phyloP scores from a whole-genome alignment of 2,888 invertebrate genomes.

The Zeuzera pyrina region DNA sequence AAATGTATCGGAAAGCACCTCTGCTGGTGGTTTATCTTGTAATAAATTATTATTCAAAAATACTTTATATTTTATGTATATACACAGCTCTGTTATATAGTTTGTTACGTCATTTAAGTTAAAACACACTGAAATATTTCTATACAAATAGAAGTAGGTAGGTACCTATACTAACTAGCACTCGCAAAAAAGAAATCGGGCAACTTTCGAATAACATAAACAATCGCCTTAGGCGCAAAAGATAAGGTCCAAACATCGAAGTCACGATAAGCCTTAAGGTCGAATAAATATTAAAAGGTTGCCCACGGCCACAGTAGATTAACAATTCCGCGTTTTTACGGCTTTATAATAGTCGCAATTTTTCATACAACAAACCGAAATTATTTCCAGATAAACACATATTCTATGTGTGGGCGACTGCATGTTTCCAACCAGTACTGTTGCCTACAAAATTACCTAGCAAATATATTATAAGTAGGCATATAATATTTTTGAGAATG shows the following conservation, averaged over 20 bases:
- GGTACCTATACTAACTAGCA: conserved; percentile 2
- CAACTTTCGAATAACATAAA: conserved; percentile 13
- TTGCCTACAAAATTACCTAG: conserved; percentile 13
- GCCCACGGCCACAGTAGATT: conserved; percentile 33
- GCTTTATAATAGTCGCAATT: conserved; percentile 29
- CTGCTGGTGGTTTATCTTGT: no score
- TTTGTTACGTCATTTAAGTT: no score
- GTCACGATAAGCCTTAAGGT: conserved; percentile 33
- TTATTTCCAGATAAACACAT: conserved; percentile 30
- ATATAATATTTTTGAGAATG: background rate
- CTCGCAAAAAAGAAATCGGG: conserved; percentile 13
- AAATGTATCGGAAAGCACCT: no score
- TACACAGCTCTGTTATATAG: no score
- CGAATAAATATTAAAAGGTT: conserved; percentile 24
- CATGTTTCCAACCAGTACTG: conserved; percentile 20
- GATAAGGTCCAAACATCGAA: conserved; percentile 26
- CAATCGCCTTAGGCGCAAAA: conserved; percentile 19
- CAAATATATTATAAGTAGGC: background rate
- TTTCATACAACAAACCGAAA: conserved; percentile 26
- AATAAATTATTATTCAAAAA: no score
- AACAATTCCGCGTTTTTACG: conserved; percentile 32
- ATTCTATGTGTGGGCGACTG: conserved; percentile 23
- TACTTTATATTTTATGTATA: no score
- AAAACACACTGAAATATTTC: conserved; percentile 7
- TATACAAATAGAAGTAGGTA: conserved; percentile 7